Evolutionary conservation across 2,888 invertebrate genomes (phyloP).

Genomic region (Himalopsyche tibetana): DNA sequence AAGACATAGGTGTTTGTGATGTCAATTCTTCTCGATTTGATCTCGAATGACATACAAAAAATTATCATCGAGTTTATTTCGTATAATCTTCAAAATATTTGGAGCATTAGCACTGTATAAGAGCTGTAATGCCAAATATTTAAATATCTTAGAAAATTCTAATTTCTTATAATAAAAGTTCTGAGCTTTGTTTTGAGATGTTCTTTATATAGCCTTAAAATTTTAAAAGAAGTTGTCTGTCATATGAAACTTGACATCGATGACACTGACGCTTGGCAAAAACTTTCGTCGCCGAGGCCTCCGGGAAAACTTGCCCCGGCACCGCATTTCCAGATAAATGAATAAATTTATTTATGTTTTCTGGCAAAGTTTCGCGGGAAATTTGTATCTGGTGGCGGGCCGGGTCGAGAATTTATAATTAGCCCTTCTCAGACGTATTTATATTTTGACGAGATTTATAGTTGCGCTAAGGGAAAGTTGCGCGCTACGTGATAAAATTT

Average conservation of each 20-base stretch:
- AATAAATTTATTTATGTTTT: conserved; percentile 57
- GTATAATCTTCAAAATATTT: too few species aligned
- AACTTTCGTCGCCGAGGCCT: conserved; percentile 44
- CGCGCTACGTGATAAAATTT: conserved; percentile 25
- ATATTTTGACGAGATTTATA: conserved; percentile 34
- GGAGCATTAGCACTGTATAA: too few species aligned
- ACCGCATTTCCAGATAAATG: conserved; percentile 55
- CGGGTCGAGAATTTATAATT: conserved; percentile 26
- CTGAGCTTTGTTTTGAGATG: too few species aligned
- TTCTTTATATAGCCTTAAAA: too few species aligned
- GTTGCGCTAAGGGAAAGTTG: conserved; percentile 22
- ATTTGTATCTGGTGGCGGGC: conserved; percentile 43
- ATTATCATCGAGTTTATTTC: too few species aligned
- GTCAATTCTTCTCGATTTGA: too few species aligned
- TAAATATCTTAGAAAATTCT: too few species aligned
- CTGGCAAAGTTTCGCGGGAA: conserved; percentile 18
- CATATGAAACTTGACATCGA: neutral
- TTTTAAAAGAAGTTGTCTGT: neutral
- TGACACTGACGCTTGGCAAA: conserved; percentile 47
- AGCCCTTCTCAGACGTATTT: conserved; percentile 30
- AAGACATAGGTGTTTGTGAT: too few species aligned
- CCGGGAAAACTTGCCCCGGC: conserved; percentile 37
- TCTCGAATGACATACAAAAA: too few species aligned
- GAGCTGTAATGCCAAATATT: too few species aligned
- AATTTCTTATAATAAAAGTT: too few species aligned